Evolutionary conservation across 2,888 invertebrate genomes (phyloP).

Genomic region (Orthosia incerta): DNA sequence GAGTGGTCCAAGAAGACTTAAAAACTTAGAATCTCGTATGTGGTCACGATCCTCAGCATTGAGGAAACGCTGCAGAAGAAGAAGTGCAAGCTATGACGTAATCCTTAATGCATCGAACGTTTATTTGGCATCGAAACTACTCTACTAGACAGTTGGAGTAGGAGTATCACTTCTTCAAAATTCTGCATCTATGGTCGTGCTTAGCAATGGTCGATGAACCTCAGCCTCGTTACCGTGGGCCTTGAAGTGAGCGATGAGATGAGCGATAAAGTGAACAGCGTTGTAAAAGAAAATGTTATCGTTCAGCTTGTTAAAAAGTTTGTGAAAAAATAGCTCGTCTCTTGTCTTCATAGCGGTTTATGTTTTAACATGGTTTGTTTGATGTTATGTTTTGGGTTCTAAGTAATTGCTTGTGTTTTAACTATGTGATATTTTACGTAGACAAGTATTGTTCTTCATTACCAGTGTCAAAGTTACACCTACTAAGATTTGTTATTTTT

Average conservation of each 20-base stretch:
- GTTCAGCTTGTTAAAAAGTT: slow-evolving; percentile 61
- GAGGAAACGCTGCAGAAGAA: too few relatives aligned
- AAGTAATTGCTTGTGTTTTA: neutral
- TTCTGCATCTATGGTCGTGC: slow-evolving; percentile 18
- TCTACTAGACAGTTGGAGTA: too few relatives aligned
- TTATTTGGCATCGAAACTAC: neutral
- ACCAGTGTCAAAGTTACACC: neutral
- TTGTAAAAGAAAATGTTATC: slow-evolving; percentile 51
- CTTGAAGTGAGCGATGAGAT: slow-evolving; percentile 41
- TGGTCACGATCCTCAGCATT: too few relatives aligned
- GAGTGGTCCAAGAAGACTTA: too few relatives aligned
- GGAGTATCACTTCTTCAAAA: neutral
- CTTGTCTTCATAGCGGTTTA: slow-evolving; percentile 14
- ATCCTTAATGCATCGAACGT: neutral
- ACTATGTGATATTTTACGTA: slow-evolving; percentile 1
- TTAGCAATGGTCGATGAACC: slow-evolving; percentile 41
- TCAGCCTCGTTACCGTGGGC: slow-evolving; percentile 27
- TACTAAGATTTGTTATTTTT: neutral
- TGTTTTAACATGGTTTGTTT: slow-evolving; percentile 3
- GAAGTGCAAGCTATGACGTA: neutral
- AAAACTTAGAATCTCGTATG: too few relatives aligned
- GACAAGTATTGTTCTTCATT: neutral
- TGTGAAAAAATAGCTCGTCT: slow-evolving; percentile 30
- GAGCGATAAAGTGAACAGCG: slow-evolving; percentile 47
- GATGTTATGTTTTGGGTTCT: slow-evolving; percentile 14